A percentile compares a stretch with the other conserved stretches of the same genome.
Evolutionary conservation across 2,888 invertebrate genomes (phyloP).

Genomic region (Drymonia ruficornis): DNA sequence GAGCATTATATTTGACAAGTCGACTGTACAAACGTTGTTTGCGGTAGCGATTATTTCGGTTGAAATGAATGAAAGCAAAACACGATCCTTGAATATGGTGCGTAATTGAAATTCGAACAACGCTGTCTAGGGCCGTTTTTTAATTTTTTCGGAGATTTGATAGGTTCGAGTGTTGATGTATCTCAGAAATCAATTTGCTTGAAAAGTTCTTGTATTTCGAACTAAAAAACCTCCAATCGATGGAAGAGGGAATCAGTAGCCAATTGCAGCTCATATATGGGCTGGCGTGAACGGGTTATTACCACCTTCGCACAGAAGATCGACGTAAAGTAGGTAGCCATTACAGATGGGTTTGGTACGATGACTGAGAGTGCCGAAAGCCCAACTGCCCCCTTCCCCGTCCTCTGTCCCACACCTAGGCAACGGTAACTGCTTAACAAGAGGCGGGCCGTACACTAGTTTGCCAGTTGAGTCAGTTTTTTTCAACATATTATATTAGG

Average conservation of each 20-base stretch:
- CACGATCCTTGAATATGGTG: slow-evolving; percentile 75
- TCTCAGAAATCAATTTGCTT: slow-evolving; percentile 31
- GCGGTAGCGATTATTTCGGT: slow-evolving; percentile 84
- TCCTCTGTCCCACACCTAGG: too few species aligned
- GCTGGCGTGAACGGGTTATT: too few species aligned
- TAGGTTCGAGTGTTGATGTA: slow-evolving; percentile 54
- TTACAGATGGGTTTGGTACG: too few species aligned
- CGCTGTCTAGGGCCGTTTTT: slow-evolving; percentile 65
- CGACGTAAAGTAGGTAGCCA: too few species aligned
- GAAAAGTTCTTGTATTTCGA: slow-evolving; percentile 21
- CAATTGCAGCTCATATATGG: too few species aligned
- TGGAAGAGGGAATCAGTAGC: too few species aligned
- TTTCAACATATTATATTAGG: not conserved
- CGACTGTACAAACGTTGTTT: slow-evolving; percentile 81
- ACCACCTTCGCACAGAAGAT: too few species aligned
- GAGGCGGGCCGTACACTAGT: too few species aligned
- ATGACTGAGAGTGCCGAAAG: too few species aligned
- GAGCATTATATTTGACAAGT: slow-evolving; percentile 82
- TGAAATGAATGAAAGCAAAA: slow-evolving; percentile 84
- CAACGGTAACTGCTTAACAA: too few species aligned
- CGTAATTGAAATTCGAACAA: slow-evolving; percentile 80
- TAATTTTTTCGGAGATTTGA: slow-evolving; percentile 52
- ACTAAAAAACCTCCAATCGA: not conserved
- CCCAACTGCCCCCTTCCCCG: too few species aligned
- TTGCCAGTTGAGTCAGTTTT: too few species aligned